Base-by-base conservation (phyloP, 1,140 invertebrate species). In the Polypedilum pembai region DNA sequence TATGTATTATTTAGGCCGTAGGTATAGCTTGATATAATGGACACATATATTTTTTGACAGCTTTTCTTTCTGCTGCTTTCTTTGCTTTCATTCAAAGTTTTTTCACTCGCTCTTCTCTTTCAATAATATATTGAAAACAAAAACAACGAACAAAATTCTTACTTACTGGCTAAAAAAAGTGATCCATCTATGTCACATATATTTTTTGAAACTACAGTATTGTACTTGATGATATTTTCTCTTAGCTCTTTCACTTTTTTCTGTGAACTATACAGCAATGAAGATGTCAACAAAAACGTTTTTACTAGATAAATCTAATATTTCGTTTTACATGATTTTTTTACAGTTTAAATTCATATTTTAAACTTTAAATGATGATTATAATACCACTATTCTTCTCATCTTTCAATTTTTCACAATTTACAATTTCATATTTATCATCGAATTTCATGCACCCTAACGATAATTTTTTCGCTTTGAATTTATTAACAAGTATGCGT, bases 121-220 rank as follows among this genome's bases (percentile, higher is more conserved):
- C 45, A 56, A 56, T 33, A 33, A 33, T 33, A 56, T n/a, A 56
- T 56, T n/a, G 65, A 69, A 21, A 69, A 69, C 65, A 69, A 69
- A 17, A 69, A 69, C 65, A 69, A 69, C 65, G n/a, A 69, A 69
- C 10, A 7, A 20, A 21, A 69, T 69, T 69, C 65, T 69, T 20
- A 18, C 65, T 69, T 17, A 18, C 65, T 69, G n/a, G n/a, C n/a
- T n/a, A n/a, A 69, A 69, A 18, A 69, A 8, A 33, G 65, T 20
- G 65, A 69, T 69, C 65, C 65, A 69, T 69, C 65, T 21, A 18
- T 69, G 65, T 69, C 65, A 69, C 65, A 33, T 33, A 33, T 33
- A 33, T 33, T 69, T 69, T 69, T 21, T 21, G 17, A 18, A 69
- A 69, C 8, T 21, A 69, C 65, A 69, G 18, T 69, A 69, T 18